A percentile compares a stretch with the other conserved stretches of the same genome.
phyloP scores from a whole-genome alignment of 2,888 invertebrate species.

The Eretmocerus hayati region DNA sequence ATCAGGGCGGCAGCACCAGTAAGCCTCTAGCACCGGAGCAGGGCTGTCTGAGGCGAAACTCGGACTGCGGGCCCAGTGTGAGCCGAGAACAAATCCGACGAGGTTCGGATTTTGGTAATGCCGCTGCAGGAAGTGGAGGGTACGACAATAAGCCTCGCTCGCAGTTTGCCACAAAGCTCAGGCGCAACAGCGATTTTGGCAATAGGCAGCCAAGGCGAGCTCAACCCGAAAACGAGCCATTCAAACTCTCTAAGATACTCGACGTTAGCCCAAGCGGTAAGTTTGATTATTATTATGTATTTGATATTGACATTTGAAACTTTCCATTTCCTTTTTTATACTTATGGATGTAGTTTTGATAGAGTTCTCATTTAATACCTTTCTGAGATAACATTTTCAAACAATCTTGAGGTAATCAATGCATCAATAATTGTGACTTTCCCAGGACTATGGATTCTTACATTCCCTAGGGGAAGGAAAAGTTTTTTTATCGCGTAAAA shows the following conservation, averaged over 20 bases:
- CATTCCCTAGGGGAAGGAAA: too few species aligned
- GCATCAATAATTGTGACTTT: too few species aligned
- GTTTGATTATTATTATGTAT: conserved; percentile 3
- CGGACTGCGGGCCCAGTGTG: conserved; percentile 34
- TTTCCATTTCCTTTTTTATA: background rate
- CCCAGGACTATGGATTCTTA: too few species aligned
- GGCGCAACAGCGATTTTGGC: conserved; percentile 43
- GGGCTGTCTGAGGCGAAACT: conserved; percentile 33
- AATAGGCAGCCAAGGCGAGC: conserved; percentile 37
- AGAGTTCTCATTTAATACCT: too few species aligned
- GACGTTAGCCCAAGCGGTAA: conserved; percentile 19
- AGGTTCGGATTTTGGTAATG: conserved; percentile 38
- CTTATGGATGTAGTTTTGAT: too few species aligned
- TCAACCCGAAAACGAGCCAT: conserved; percentile 25
- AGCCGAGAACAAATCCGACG: conserved; percentile 37
- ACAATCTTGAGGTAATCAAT: too few species aligned
- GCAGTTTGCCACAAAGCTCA: conserved; percentile 40
- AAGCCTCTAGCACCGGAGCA: conserved; percentile 22
- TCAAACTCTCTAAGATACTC: conserved; percentile 30
- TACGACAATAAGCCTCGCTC: background rate
- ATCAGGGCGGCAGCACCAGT: conserved; percentile 4
- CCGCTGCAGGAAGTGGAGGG: conserved; percentile 28
- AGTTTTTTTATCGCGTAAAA: too few species aligned
- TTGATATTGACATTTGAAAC: background rate
- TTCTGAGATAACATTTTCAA: too few species aligned